Percentiles rank a stretch among this genome's conserved stretches.
These are phyloP conservation scores for Nestor notabilis DNA, from an alignment of 2,113 vertebrate species.

Conservation along the genomic window DNA sequence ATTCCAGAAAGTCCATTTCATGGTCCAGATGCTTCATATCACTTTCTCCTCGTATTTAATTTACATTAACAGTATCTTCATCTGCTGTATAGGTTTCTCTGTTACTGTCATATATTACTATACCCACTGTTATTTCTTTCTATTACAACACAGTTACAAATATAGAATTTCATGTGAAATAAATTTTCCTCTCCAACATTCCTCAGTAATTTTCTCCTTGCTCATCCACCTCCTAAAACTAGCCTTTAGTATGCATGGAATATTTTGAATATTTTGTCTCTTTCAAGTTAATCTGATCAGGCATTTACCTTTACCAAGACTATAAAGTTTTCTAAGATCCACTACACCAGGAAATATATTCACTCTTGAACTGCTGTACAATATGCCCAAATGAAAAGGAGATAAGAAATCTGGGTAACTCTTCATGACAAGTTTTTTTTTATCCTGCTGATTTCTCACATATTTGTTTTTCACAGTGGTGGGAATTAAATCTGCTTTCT, in stretches of 20 bases:
- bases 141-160: neutral
- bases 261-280: neutral
- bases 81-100: neutral
- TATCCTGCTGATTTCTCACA: neutral
- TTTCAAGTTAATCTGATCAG: neutral
- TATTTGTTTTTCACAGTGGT: neutral
- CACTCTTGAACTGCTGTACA: neutral
- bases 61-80: neutral
- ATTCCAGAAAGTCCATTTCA: slow-evolving; percentile 1
- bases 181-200: neutral
- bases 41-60: neutral
- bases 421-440: neutral
- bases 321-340: neutral
- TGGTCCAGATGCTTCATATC: neutral
- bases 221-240: neutral
- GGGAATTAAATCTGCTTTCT: neutral
- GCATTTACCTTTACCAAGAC: neutral
- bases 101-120: neutral
- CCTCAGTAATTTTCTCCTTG: neutral
- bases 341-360: neutral
- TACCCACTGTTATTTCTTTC: neutral
- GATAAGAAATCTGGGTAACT: neutral
- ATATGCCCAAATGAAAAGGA: neutral
- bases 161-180: neutral
- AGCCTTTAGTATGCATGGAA: neutral